These are phyloP conservation scores for Holacanthella duospinosa DNA, from an alignment of 2,888 invertebrate genomes.

Conservation along the genomic window DNA sequence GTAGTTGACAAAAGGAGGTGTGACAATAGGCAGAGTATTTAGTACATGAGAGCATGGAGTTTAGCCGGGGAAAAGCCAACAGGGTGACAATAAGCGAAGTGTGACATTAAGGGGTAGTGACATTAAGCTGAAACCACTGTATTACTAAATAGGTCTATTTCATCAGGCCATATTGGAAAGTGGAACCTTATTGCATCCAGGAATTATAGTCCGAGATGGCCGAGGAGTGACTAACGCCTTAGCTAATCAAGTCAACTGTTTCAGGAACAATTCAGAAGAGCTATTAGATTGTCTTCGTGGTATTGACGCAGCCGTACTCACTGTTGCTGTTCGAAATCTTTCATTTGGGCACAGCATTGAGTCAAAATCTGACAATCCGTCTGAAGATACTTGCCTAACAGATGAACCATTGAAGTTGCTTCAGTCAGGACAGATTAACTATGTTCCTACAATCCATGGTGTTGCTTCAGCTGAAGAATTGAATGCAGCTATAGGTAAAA, in stretches of 20 bases:
- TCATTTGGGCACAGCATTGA: not conserved
- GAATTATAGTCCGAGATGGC: not conserved
- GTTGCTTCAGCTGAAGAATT: not conserved
- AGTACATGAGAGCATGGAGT: too few species aligned
- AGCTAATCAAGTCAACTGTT: not conserved
- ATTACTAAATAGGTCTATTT: not conserved
- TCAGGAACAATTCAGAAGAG: not conserved
- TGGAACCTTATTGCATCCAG: not conserved
- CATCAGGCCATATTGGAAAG: not conserved
- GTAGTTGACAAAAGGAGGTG: too few species aligned
- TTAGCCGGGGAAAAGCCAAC: too few species aligned
- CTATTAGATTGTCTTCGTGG: not conserved
- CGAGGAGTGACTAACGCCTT: too few species aligned
- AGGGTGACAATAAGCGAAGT: too few species aligned
- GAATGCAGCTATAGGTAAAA: not conserved
- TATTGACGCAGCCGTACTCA: not conserved
- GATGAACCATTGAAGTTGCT: not conserved
- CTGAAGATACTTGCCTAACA: not conserved
- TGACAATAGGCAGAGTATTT: too few species aligned
- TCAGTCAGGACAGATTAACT: not conserved
- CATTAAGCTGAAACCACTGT: too few species aligned
- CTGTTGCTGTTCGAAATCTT: not conserved
- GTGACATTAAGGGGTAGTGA: too few species aligned
- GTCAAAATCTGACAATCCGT: not conserved
- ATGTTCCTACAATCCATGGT: not conserved